Base-by-base conservation (phyloP, 2,888 invertebrate genomes). In the Hirudinaria manillensis region DNA sequence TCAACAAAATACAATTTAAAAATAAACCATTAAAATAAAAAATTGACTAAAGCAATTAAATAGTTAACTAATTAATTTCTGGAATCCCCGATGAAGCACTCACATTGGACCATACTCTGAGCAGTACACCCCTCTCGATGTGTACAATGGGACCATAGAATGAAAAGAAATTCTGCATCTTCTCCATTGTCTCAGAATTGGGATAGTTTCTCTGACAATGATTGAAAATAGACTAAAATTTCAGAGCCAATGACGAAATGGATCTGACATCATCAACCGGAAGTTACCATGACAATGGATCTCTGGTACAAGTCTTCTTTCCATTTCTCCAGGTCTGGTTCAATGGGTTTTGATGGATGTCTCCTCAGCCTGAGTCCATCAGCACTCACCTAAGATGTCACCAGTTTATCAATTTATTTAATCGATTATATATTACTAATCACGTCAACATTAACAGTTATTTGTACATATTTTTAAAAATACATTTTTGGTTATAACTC, bases 91-190 rank as follows among this genome's bases (percentile, higher is more conserved):
- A 7, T 32, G 36, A 13, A 27, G 32, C 56, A 68, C 34, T 45
- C 45, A 55, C 74, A 55, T 65, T 72, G 34, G 32, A 27, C 29
- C 27, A 61, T 38, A 21, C n/a, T 65, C 55, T 74, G 6, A 73
- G 53, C 45, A 27, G n/a, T 51, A 76, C 74, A 36, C 73, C 55
- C 29, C 74, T 67, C 19, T 77, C 75, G 55, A 77, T 70, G 76
- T 77, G 77, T n/a, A 61, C 72, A n/a, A 77, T 67, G n/a, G n/a
- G 36, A 21, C 77, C 77, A n/a, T 38, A 76, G 24, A 34, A 34
- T 55, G 75, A 75, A 34, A 77, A 76, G 45, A 74, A 68, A 1
- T 56, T 29, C 70, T 72, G 75, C 65, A 77, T 32, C 19, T 72
- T 72, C 24, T 76, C 77, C n/a, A 72, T 73, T 13, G 45, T 65